Evolutionary conservation across 1,140 invertebrate genomes (phyloP).

Genomic region (Drosophila kanapiae): DNA sequence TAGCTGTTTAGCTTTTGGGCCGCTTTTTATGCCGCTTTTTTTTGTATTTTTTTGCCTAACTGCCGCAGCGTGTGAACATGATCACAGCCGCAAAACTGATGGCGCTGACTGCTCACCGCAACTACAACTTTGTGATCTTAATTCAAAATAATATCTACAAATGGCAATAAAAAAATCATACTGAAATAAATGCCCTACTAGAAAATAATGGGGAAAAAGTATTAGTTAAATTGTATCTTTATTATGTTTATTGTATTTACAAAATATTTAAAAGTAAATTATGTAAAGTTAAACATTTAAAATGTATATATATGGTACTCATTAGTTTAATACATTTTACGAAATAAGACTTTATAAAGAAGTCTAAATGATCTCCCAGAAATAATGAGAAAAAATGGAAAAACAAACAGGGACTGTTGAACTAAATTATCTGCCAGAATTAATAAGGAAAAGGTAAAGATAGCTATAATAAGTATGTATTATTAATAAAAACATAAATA

Average conservation of each 20-base stretch:
- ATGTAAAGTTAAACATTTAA: not conserved
- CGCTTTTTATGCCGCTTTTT: not conserved
- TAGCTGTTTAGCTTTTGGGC: constrained; percentile 10
- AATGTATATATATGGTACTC: not conserved
- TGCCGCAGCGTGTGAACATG: constrained; percentile 66
- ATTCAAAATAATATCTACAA: constrained; percentile 43
- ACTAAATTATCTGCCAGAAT: too few relatives aligned
- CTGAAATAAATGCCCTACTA: not conserved
- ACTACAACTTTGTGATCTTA: constrained; percentile 62
- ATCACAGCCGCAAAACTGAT: constrained; percentile 62
- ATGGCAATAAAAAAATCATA: not conserved
- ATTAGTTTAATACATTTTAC: too few relatives aligned
- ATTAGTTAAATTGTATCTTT: too few relatives aligned
- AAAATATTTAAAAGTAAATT: not conserved
- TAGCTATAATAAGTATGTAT: too few relatives aligned
- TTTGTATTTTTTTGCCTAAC: constrained; percentile 1
- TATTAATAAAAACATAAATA: too few relatives aligned
- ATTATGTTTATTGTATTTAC: not conserved
- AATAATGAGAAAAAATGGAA: too few relatives aligned
- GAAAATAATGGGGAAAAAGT: not conserved
- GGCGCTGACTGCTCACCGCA: constrained; percentile 44
- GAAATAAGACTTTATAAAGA: too few relatives aligned
- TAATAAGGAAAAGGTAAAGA: too few relatives aligned
- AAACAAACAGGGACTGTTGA: too few relatives aligned
- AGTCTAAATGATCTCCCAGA: too few relatives aligned